A percentile compares a stretch with the other conserved stretches of the same genome.
These are phyloP conservation scores for Hippopotamyrus pictus DNA, from an alignment of 2,797 vertebrate species.

Conservation along the genomic window DNA sequence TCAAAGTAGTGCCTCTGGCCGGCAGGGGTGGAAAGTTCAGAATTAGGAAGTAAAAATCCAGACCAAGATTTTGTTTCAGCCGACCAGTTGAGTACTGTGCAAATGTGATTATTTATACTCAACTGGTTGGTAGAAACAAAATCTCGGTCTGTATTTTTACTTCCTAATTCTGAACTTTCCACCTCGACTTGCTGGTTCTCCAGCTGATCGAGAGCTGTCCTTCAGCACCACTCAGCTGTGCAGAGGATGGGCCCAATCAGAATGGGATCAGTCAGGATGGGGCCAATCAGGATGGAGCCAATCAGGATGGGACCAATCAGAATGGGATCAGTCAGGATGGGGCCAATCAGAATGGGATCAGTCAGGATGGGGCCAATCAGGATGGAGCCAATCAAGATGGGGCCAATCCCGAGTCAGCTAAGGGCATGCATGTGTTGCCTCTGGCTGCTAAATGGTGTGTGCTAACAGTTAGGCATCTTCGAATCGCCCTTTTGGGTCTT, in stretches of 20 bases:
- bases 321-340: too few species aligned
- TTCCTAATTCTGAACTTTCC: background rate
- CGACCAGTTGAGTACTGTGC: background rate
- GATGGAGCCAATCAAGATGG: background rate
- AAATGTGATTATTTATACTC: background rate
- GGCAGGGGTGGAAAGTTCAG: background rate
- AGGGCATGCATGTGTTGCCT: background rate
- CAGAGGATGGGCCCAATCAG: background rate
- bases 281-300: background rate
- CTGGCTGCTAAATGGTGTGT: background rate
- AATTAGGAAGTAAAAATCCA: background rate
- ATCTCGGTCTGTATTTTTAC: background rate
- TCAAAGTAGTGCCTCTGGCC: background rate
- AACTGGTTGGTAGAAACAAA: background rate
- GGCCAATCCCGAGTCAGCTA: background rate
- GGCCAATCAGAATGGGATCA: background rate
- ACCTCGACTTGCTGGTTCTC: background rate
- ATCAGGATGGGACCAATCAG: background rate
- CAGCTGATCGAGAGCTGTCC: background rate
- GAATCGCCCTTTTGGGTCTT: background rate
- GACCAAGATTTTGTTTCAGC: background rate
- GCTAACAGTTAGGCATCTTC: background rate
- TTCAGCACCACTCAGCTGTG: background rate
- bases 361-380: background rate
- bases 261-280: background rate